Evolutionary conservation across 1,140 invertebrate genomes (phyloP).

Genomic region (Planococcus citri): DNA sequence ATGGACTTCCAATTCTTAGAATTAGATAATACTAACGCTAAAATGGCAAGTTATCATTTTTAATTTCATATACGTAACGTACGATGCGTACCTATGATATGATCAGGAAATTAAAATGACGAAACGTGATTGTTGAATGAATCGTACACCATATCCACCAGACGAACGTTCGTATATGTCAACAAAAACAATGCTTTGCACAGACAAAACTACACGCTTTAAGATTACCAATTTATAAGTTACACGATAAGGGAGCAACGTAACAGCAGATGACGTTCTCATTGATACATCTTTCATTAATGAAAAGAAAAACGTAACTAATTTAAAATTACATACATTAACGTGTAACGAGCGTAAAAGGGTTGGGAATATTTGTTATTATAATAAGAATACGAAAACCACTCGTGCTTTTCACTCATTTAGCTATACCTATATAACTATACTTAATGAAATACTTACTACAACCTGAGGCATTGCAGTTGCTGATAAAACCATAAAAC

Average conservation of each 20-base stretch:
- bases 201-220: background rate
- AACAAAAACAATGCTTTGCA: background rate
- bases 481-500: too few relatives aligned
- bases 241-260: background rate
- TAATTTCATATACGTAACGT: background rate
- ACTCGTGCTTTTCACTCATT: too few relatives aligned
- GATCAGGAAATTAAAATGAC: background rate
- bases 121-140: background rate
- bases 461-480: too few relatives aligned
- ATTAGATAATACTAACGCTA: background rate
- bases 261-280: constrained; percentile 1
- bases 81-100: too few relatives aligned
- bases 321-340: too few relatives aligned
- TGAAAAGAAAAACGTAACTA: too few relatives aligned
- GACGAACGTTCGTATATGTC: constrained; percentile 5
- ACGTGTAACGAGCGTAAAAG: too few relatives aligned
- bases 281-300: constrained; percentile 8
- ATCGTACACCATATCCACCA: background rate
- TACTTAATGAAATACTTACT: too few relatives aligned
- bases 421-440: too few relatives aligned
- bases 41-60: background rate
- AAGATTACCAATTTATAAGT: background rate
- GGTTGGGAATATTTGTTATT: too few relatives aligned
- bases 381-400: too few relatives aligned
- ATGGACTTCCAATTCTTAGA: background rate